Evolutionary conservation across 2,888 invertebrate genomes (phyloP), one percentile per base, ranked within the genome.

Genomic region (Chirona hameri): DNA sequence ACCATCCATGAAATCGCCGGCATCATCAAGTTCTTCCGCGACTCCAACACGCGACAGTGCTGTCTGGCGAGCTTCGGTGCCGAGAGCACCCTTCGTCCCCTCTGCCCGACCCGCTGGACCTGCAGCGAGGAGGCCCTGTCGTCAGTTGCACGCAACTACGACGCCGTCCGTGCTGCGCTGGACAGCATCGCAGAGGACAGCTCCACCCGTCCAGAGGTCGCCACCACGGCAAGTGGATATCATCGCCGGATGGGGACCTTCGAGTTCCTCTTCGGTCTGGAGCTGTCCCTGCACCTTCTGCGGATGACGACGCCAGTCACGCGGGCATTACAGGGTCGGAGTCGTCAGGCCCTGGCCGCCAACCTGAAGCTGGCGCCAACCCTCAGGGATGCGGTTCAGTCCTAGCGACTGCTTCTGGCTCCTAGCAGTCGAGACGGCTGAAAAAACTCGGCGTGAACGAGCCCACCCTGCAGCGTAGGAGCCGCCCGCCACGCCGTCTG

Each of bases 61-160:
- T 60, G 24, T 18, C 60, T 60, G 60, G 60, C 60, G 18, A 60
- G 24, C 60, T 60, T 60, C 24, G 60, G 60, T 24, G 60, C 60
- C 60, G 24, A 60, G 60, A 60, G 60, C 60, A 60, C 60, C 60
- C 60, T 18, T 7, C 60, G 60, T 24, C 60, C 60, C 24, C 60
- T 60, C 60, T 60, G 60, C 18, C 60, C 60, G 60, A 60, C 21
- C 60, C 60, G 60, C 60, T 60, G 60, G 60, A 60, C 60, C 60
- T 60, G 24, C 60, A 60, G 60, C 60, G 60, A 60, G 24, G 60
- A 60, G 60, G 60, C 60, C 1, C 60, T 60, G 24, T 60, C 60
- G 4, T 60, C 60, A 24, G 24, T 60, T 1, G 24, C 24, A 7
- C 15, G 60, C 24, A 60, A 60, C 60, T 60, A 60, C 24, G 24